A percentile compares a stretch with the other conserved stretches of the same genome.
phyloP scores from a whole-genome alignment of 2,113 vertebrate genomes.

The Pseudopodoces humilis region DNA sequence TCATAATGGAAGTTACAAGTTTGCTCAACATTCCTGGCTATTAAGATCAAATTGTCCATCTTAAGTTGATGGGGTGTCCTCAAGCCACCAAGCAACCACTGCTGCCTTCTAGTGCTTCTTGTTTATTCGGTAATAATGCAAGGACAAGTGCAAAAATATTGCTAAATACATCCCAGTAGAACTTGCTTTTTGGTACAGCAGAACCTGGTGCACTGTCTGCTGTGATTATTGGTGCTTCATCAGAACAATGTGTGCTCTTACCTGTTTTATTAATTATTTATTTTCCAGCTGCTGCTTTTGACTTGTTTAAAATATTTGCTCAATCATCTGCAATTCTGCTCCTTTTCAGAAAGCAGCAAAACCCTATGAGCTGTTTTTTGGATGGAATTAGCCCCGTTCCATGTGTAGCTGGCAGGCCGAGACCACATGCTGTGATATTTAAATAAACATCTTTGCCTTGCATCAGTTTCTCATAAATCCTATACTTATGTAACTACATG shows the following conservation, averaged over 20 bases:
- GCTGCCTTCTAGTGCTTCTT: background rate
- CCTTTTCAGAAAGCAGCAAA: background rate
- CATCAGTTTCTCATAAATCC: slow-evolving; percentile 1
- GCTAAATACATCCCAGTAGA: background rate
- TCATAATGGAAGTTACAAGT: background rate
- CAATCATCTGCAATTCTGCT: background rate
- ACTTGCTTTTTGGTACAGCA: background rate
- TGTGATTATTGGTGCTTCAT: background rate
- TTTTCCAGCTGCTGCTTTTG: background rate
- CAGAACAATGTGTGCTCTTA: background rate
- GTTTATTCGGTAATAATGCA: background rate
- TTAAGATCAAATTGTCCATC: background rate
- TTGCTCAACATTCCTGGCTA: background rate
- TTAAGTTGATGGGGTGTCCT: background rate
- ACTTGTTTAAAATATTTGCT: background rate
- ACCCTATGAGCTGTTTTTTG: background rate
- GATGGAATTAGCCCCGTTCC: background rate
- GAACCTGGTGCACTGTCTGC: background rate
- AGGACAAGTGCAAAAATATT: background rate
- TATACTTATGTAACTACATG: background rate
- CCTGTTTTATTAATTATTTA: background rate
- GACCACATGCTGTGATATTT: background rate
- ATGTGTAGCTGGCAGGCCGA: background rate
- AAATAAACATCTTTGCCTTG: background rate
- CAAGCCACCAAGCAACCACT: background rate